phyloP scores from a whole-genome alignment of 2,113 vertebrate genomes.

The Isurus oxyrinchus region DNA sequence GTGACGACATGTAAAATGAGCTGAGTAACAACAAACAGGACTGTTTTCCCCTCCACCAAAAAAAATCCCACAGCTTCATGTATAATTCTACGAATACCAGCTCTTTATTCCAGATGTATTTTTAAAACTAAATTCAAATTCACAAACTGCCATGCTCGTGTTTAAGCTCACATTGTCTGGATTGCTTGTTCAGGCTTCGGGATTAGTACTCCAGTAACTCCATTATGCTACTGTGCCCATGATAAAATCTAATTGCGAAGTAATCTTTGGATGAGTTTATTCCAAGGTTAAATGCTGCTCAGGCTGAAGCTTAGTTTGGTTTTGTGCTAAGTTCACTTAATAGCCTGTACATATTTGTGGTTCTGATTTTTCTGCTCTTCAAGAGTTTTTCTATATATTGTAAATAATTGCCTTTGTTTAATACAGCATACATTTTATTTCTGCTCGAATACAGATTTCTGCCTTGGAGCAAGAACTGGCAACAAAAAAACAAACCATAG shows the following conservation, averaged over 20 bases:
- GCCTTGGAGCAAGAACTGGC: neutral
- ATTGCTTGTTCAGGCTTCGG: neutral
- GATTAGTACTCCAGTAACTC: neutral
- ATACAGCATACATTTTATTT: conserved; percentile 4
- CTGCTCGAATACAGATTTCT: neutral
- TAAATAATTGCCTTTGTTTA: neutral
- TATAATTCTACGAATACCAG: neutral
- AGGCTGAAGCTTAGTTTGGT: neutral
- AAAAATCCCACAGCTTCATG: neutral
- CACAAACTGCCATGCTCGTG: neutral
- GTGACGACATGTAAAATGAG: too few relatives aligned
- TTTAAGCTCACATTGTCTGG: neutral
- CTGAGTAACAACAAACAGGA: too few relatives aligned
- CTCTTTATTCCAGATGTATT: neutral
- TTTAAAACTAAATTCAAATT: neutral
- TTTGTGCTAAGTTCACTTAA: neutral
- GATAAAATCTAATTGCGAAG: neutral
- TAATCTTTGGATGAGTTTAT: neutral
- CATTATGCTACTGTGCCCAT: neutral
- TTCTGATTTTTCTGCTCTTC: neutral
- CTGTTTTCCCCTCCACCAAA: too few relatives aligned
- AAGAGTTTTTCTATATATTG: neutral
- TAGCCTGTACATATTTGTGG: neutral
- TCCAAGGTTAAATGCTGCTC: neutral
- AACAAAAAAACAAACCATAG: neutral